Base-by-base conservation (phyloP, 2,888 invertebrate genomes). In the Galeruca laticollis region DNA sequence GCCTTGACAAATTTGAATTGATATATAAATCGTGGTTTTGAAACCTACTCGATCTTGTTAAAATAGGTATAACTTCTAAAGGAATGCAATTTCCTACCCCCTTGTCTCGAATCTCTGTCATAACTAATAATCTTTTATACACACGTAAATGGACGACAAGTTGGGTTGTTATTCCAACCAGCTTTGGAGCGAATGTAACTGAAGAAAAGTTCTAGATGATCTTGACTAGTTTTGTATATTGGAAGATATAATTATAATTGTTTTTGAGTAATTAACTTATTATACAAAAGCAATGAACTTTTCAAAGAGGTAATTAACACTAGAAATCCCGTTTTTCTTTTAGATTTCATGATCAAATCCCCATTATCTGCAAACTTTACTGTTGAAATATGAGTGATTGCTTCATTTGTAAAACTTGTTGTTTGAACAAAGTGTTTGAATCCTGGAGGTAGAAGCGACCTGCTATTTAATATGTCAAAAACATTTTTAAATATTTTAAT, bases 221-320 rank as follows among this genome's bases (percentile, higher is more conserved):
- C n/a, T n/a, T n/a, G n/a, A n/a, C n/a, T n/a, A n/a, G n/a, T n/a
- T n/a, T n/a, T n/a, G n/a, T n/a, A n/a, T n/a, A n/a, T n/a, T n/a
- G n/a, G n/a, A n/a, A n/a, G n/a, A n/a, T n/a, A n/a, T n/a, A 75
- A 75, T 33, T 73, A 70, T 20, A 73, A 35, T 47, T 73, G 73
- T 49, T 75, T 13, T 8, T n/a, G n/a, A n/a, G n/a, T n/a, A n/a
- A n/a, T n/a, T n/a, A n/a, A n/a, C n/a, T n/a, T n/a, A n/a, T n/a
- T n/a, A n/a, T n/a, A n/a, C n/a, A n/a, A n/a, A n/a, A n/a, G n/a
- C n/a, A n/a, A n/a, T n/a, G n/a, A n/a, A n/a, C 49, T 49, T 15
- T 49, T 49, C 15, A 49, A 6, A n/a, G 49, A 49, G 13, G 15
- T 49, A 49, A 49, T 49, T 37, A 37, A 37, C 10, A 9, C 10